Base-by-base conservation (phyloP, 2,888 invertebrate genomes). In the Sabatieria punctata region DNA sequence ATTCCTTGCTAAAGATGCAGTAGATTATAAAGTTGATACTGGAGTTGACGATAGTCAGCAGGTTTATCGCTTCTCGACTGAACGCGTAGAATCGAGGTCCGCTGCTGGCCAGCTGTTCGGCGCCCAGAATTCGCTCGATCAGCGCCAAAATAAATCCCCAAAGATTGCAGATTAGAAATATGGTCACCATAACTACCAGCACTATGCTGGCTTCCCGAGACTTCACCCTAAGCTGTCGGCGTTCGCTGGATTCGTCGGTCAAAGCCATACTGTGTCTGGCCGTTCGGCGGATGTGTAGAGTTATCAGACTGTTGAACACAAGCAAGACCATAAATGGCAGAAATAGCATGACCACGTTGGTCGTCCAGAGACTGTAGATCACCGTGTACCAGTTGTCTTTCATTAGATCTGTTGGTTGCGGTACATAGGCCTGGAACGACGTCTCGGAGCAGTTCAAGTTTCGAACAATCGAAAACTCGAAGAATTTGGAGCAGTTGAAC, bases 1-100 rank as follows among this genome's bases (percentile, higher is more conserved):
- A 93, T 67, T 93, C 91, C 66, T 91, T 85, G 1, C 93, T 93
- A 67, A 93, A 91, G 54, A 89, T 89, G 54, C 91, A 89, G 72
- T 95, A 95, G 59, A 95, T 88, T 54, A 95, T 78, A 68, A 95
- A 93, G 71, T 95, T 95, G 52, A 91, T 85, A 64, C 89, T 88
- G 63, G 89, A 89, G 73, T 95, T 95, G 66, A 93, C 79, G 52
- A 88, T 91, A 47, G 95, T 89, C 52, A 93, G 75, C 47, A 93
- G 76, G 71, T 95, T 93, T 63, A 83, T 85, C 19, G 59, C 56
- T 21, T 60, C 60, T 15, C 60, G 47, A 1, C 56, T 58, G 49
- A 60, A 60, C 1, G 60, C 56, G 51, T 60, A 60, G 50, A 59
- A 58, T 11, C 50, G 42, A 22, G 52, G 49, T 24, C 57, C 50